Evolutionary conservation across 2,888 invertebrate genomes (phyloP), one percentile per base, ranked within the genome.

Genomic region (Nemotelus pantherinus): DNA sequence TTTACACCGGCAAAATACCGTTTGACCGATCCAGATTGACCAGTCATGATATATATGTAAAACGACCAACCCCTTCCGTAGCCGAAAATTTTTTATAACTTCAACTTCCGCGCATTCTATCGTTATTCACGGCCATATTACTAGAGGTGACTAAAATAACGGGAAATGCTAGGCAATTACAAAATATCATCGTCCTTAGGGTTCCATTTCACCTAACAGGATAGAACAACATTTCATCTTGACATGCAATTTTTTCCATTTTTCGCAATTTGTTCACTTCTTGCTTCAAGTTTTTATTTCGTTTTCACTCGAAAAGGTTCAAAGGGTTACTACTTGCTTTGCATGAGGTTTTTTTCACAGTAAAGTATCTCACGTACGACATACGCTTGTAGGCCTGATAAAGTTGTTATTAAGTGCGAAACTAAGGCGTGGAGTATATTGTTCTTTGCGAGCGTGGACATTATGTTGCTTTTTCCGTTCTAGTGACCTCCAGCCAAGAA

Each of bases 1-100:
- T 78, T 78, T 77, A 78, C 55, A 68, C 47, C 50, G 65, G 78
- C 74, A 78, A 78, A 78, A 78, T 76, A 78, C 76, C 78, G 78
- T 78, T 78, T 78, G 76, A 78, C 76, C 76, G 76, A 71, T 70
- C 45, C 68, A 77, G 77, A 77, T 78, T 78, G 76, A 10, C 50
- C 60, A 50, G 39, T 55, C 45, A 7, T 74, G 77, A 78, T 77
- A 78, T 47, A n/a, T 58, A 58, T 72, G 47, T 57, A 47, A 58
- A 72, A 72, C 6, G 6, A 57, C 43, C n/a, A 48, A 45, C 47
- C 25, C 25, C n/a, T 41, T 48, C 48, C 60, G 39, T 50, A 60
- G 47, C 57, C 57, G 47, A 57, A 72, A 71, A 72, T n/a, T 71
- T 72, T 60, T 72, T 72, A 72, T 57, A 72, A 60, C 58, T 72